These are phyloP conservation scores for Andinoacara biseriatus DNA, from an alignment of 2,113 vertebrate genomes.

Conservation along the genomic window DNA sequence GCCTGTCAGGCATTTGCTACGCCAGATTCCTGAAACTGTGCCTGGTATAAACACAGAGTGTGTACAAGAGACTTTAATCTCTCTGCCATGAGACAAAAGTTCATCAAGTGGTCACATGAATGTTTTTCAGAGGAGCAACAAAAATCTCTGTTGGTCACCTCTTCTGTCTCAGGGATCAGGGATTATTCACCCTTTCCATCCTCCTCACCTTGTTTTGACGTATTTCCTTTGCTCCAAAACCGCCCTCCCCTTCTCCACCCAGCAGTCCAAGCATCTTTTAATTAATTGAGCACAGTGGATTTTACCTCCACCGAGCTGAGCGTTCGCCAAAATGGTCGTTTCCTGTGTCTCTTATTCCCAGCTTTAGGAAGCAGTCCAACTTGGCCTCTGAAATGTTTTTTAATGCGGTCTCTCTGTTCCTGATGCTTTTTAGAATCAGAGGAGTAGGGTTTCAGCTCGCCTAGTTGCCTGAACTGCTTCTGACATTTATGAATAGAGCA, in stretches of 20 bases:
- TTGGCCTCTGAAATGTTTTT: conserved; percentile 36
- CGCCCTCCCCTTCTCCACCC: conserved; percentile 9
- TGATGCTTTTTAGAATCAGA: conserved; percentile 35
- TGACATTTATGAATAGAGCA: conserved; percentile 57
- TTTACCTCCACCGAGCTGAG: conserved; percentile 22
- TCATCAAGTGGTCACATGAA: conserved; percentile 10
- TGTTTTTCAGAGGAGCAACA: neutral
- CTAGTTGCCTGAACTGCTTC: conserved; percentile 12
- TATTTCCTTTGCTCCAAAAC: conserved; percentile 22
- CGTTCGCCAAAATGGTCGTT: conserved; percentile 34
- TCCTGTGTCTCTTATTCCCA: conserved; percentile 36
- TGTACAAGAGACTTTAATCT: neutral
- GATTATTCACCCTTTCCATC: conserved; percentile 5
- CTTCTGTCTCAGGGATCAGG: conserved; percentile 5
- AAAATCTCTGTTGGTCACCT: neutral
- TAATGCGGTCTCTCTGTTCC: conserved; percentile 23
- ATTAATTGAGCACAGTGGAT: conserved; percentile 32
- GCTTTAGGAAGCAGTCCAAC: conserved; percentile 10
- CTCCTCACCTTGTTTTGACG: conserved; percentile 45
- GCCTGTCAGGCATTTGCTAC: neutral
- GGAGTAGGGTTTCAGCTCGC: conserved; percentile 46
- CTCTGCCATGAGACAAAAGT: neutral
- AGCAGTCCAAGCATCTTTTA: conserved; percentile 16
- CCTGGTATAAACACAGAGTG: conserved; percentile 7
- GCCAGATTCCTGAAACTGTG: conserved; percentile 6